Evolutionary conservation across 1,140 invertebrate species (phyloP), one percentile per base, ranked within the genome.

Genomic region (Temnothorax curvispinosus): DNA sequence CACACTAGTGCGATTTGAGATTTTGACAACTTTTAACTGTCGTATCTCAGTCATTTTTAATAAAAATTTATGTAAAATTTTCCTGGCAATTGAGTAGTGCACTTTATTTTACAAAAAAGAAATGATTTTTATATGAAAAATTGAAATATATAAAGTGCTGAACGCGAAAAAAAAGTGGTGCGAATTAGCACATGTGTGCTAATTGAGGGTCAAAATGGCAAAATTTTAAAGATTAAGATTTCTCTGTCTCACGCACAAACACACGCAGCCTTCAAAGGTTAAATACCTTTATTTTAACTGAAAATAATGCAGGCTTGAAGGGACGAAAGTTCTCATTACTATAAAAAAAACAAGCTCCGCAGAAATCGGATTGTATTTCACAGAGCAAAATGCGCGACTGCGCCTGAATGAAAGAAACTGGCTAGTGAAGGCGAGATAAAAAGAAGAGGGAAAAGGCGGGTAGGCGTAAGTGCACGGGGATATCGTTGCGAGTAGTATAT

Each of bases 401-500:
- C 27, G 21, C 7, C 5, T 2, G n/a, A 56, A 81, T 21, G 67
- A 65, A 65, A 74, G 38, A 64, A 67, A n/a, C 50, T n/a, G 21
- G 13, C 47, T 15, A 27, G 27, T 27, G 54, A 47, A 62, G 58
- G 74, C 18, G 18, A 56, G 18, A 60, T n/a, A 56, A 47, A 32
- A 32, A 56, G 52, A 58, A 21, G 38, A 21, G 18, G 32, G 54
- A 58, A 58, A 58, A 67, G 69, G 52, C 69, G 56, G 69, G 2
- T n/a, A 44, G 67, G 44, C 52, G 72, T 76, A n/a, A 32, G n/a
- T 60, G 88, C 67, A 82, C 60, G 75, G 58, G 54, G 84, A 86
- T 89, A 89, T 89, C 88, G 77, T 65, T 62, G 69, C 65, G 50
- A 44, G 38, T 69, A 72, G 72, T 65, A 76, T 71, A 76, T 72